phyloP scores from a whole-genome alignment of 2,888 invertebrate species.

The Octodonta nipae region DNA sequence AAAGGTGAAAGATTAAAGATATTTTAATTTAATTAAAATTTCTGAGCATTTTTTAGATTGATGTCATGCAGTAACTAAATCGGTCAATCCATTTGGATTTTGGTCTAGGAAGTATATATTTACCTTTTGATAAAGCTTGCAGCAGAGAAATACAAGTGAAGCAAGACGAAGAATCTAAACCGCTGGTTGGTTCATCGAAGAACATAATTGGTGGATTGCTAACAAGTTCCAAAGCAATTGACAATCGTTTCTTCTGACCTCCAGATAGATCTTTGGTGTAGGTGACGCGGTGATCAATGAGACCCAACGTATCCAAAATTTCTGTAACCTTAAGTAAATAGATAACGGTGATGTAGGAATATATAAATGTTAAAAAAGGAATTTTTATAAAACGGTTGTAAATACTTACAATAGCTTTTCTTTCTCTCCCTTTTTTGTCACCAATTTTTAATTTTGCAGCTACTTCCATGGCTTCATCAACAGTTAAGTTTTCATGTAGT shows the following conservation, averaged over 20 bases:
- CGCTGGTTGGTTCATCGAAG: conserved; percentile 94
- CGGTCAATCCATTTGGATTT: no score
- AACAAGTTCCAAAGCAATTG: conserved; percentile 85
- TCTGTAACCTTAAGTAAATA: conserved; percentile 60
- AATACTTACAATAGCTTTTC: conserved; percentile 66
- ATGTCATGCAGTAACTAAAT: no score
- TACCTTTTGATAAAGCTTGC: conserved; percentile 63
- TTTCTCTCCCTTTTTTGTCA: conserved; percentile 53
- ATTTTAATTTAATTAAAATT: no score
- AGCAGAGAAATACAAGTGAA: conserved; percentile 84
- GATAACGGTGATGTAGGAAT: not conserved
- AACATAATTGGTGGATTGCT: conserved; percentile 97
- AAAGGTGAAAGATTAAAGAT: no score
- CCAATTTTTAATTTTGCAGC: conserved; percentile 83
- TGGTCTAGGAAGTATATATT: no score
- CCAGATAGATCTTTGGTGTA: conserved; percentile 86
- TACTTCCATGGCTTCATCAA: conserved; percentile 87
- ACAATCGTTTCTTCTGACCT: conserved; percentile 87
- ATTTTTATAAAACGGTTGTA: not conserved
- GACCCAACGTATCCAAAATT: conserved; percentile 76
- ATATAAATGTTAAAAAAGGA: not conserved
- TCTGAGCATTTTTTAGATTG: no score
- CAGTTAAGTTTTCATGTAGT: conserved; percentile 80
- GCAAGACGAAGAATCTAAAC: conserved; percentile 88
- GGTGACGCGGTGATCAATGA: conserved; percentile 75